Evolutionary conservation across 1,140 invertebrate species (phyloP).

Genomic region (Anastrepha ludens): DNA sequence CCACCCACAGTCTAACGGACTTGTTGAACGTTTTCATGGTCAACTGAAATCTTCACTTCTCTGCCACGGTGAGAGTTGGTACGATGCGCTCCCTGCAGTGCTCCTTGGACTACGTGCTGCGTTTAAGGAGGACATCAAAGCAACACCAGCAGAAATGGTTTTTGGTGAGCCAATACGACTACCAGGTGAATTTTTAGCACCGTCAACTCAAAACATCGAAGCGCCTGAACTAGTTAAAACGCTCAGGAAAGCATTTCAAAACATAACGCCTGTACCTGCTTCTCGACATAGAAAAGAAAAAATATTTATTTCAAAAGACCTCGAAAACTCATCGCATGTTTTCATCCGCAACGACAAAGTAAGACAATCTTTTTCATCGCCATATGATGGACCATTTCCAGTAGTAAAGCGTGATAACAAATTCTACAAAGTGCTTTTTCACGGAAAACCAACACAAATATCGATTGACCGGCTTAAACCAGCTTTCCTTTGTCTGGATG

Average conservation of each 20-base stretch:
- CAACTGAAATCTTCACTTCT: slow-evolving; percentile 63
- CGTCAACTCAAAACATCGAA: background rate
- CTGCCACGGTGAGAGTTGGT: slow-evolving; percentile 54
- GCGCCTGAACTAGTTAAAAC: background rate
- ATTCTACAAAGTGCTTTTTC: background rate
- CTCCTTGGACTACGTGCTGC: slow-evolving; percentile 19
- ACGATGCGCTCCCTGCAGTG: background rate
- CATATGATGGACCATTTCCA: slow-evolving; percentile 9
- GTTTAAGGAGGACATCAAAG: slow-evolving; percentile 41
- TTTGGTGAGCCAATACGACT: slow-evolving; percentile 20
- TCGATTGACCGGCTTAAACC: background rate
- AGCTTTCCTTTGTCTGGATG: background rate
- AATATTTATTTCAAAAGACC: slow-evolving; percentile 4
- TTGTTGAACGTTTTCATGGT: slow-evolving; percentile 67
- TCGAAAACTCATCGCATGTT: background rate
- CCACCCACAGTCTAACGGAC: slow-evolving; percentile 67
- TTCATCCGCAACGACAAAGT: background rate
- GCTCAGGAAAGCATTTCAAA: slow-evolving; percentile 5
- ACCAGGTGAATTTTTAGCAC: slow-evolving; percentile 34
- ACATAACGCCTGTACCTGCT: background rate
- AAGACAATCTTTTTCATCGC: background rate
- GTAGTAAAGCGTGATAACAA: background rate
- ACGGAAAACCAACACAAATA: background rate
- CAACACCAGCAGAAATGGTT: slow-evolving; percentile 30
- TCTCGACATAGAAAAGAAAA: background rate